Conservation (phyloP, 2,888 invertebrate genomes). For the Hypercompe scribonia region DNA sequence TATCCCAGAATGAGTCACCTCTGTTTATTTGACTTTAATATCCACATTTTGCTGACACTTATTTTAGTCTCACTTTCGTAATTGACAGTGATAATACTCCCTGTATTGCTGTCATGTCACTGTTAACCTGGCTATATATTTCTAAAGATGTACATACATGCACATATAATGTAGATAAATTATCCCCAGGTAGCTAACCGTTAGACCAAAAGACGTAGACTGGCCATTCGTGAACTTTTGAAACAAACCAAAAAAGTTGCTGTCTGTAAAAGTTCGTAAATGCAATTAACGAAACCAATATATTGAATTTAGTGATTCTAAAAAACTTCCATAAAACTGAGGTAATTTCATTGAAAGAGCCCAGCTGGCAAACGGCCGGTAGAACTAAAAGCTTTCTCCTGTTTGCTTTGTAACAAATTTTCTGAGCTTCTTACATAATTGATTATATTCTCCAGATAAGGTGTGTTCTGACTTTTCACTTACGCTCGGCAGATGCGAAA, state of each 20-base stretch:
- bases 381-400: slow-evolving; percentile 22
- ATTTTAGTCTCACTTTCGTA: no score
- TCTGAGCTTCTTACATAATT: slow-evolving; percentile 20
- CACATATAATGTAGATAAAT: no score
- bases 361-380: slow-evolving; percentile 20
- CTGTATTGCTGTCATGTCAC: no score
- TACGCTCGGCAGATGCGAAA: slow-evolving; percentile 5
- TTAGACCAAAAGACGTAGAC: background rate
- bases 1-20: no score
- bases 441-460: slow-evolving; percentile 21
- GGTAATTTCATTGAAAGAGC: slow-evolving; percentile 8
- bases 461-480: slow-evolving; percentile 20
- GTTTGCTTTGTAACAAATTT: slow-evolving; percentile 24
- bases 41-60: no score
- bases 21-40: no score
- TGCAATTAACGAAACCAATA: slow-evolving; percentile 11
- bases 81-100: no score
- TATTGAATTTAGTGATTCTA: slow-evolving; percentile 7
- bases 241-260: background rate
- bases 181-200: no score
- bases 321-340: background rate
- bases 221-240: background rate
- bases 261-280: background rate
- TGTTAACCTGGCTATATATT: no score
- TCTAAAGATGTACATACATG: no score